phyloP scores from a whole-genome alignment of 2,888 invertebrate species.

The Andrena praecox region DNA sequence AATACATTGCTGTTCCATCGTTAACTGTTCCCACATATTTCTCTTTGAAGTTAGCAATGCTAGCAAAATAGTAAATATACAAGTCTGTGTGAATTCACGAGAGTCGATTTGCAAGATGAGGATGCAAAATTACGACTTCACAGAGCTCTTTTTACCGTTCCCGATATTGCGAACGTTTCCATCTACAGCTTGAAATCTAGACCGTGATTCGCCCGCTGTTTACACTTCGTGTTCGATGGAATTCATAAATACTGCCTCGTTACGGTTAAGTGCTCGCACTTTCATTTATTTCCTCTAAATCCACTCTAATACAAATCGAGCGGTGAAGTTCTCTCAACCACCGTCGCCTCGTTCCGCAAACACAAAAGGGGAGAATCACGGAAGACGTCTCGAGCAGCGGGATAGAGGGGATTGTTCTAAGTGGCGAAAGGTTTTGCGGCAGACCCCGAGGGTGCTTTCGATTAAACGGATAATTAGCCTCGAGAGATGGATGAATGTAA shows the following conservation, averaged over 20 bases:
- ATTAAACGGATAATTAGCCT: constrained; percentile 71
- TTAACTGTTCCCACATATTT: too few relatives aligned
- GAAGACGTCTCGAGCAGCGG: constrained; percentile 45
- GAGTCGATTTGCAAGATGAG: too few relatives aligned
- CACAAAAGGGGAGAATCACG: constrained; percentile 16
- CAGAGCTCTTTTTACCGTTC: not conserved
- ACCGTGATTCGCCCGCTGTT: constrained; percentile 11
- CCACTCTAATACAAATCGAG: constrained; percentile 35
- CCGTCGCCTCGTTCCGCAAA: constrained; percentile 30
- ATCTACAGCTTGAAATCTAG: not conserved
- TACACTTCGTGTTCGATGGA: constrained; percentile 22
- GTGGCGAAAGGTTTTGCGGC: constrained; percentile 48
- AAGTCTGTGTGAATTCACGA: too few relatives aligned
- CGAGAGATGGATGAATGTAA: constrained; percentile 66
- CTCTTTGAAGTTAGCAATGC: too few relatives aligned
- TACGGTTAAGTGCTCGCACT: constrained; percentile 31
- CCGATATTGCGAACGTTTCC: not conserved
- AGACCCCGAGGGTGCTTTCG: constrained; percentile 59
- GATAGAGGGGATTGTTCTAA: constrained; percentile 36
- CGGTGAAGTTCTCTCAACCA: constrained; percentile 4
- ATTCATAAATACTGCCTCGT: constrained; percentile 35
- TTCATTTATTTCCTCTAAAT: constrained; percentile 40
- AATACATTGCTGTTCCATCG: too few relatives aligned
- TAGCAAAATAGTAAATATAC: too few relatives aligned
- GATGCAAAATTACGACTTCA: not conserved